Conservation (phyloP, 2,888 invertebrate genomes). For the Mimachlamys varia region DNA sequence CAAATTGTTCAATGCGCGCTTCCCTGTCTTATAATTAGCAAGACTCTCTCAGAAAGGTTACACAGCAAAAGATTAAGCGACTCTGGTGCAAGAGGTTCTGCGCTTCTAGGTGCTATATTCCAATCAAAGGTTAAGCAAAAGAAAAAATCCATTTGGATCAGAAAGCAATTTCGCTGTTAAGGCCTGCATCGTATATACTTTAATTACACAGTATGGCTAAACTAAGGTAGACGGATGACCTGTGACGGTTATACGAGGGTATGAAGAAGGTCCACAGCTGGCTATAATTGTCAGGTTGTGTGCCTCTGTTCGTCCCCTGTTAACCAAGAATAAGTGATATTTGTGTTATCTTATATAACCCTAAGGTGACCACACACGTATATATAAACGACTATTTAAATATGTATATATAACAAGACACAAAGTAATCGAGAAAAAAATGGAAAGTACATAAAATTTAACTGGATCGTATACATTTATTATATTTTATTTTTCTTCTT, state of each 20-base stretch:
- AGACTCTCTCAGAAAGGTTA: neutral
- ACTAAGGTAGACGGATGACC: neutral
- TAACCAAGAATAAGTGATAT: conserved; percentile 22
- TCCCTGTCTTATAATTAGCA: conserved; percentile 17
- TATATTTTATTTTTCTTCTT: too few relatives aligned
- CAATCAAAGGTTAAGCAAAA: neutral
- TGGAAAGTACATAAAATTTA: too few relatives aligned
- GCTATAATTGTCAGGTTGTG: conserved; percentile 1
- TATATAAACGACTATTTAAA: neutral
- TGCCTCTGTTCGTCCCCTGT: neutral
- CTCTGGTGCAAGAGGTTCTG: neutral
- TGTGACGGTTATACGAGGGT: neutral
- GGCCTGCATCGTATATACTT: conserved; percentile 8
- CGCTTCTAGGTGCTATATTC: neutral
- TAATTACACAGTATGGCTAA: neutral
- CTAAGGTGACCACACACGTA: neutral
- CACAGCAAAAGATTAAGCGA: neutral
- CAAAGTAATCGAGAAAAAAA: too few relatives aligned
- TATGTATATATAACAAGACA: neutral
- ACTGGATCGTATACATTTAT: too few relatives aligned
- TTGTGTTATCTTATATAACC: conserved; percentile 17
- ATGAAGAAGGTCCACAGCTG: neutral
- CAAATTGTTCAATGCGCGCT: neutral
- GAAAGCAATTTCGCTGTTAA: neutral
- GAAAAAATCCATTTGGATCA: conserved; percentile 8